phyloP scores from a whole-genome alignment of 30 jellyfish, hydroid and myxozoan species.

The Chironex yamaguchii region DNA sequence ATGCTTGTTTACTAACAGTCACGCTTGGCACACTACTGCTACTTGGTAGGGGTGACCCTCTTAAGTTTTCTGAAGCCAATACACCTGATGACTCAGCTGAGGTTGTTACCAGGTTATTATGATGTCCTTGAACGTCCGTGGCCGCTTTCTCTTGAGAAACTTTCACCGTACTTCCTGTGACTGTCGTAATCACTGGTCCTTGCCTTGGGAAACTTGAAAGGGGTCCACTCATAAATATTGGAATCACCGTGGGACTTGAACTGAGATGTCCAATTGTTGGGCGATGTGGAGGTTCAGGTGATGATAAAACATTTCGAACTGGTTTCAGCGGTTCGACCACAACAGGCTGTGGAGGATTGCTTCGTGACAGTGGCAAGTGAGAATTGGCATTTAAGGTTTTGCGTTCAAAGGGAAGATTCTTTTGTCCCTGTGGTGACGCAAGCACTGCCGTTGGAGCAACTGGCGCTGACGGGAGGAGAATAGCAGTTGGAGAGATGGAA shows the following conservation, averaged over 20 bases:
- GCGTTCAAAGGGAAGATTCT: not conserved
- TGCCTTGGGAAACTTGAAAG: not conserved
- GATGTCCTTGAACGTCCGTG: no score
- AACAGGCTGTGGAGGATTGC: not conserved
- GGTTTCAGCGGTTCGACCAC: not conserved
- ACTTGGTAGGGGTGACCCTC: not conserved
- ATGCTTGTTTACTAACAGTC: not conserved
- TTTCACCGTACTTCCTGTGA: not conserved
- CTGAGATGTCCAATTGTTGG: not conserved
- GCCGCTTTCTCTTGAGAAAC: not conserved
- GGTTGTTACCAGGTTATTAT: no score
- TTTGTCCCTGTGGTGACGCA: not conserved
- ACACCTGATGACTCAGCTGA: not conserved
- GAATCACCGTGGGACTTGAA: not conserved
- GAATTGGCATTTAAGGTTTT: not conserved
- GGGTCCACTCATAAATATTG: not conserved
- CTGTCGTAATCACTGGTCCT: not conserved
- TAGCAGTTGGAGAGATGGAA: not conserved
- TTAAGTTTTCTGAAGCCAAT: not conserved
- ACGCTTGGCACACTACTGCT: not conserved
- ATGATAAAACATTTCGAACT: not conserved
- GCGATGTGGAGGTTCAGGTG: not conserved
- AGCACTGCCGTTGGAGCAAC: not conserved
- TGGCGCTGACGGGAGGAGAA: not conserved
- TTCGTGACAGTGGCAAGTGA: not conserved